Percentiles rank a stretch among this genome's conserved stretches.
Evolutionary conservation across 30 jellyfish, hydroid and myxozoan genomes (phyloP).

Genomic region (Calvadosia cruxmelitensis): DNA sequence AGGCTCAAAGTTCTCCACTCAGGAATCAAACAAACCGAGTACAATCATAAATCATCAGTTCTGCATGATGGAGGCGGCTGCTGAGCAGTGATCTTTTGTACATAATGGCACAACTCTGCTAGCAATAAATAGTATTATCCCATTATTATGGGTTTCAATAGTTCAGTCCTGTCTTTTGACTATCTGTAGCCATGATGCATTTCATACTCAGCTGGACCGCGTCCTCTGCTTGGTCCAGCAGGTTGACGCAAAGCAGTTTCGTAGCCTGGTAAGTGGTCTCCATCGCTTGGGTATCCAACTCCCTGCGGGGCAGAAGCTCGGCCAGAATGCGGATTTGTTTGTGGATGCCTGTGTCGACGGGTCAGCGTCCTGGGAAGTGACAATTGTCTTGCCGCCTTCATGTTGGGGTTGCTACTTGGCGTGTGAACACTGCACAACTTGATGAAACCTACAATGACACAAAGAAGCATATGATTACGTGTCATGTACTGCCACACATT

Average conservation of each 20-base stretch:
- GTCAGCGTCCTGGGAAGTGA: constrained; percentile 78
- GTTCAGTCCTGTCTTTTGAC: too few relatives aligned
- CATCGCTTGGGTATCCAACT: constrained; percentile 14
- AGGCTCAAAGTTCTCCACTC: too few relatives aligned
- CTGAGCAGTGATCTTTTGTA: too few relatives aligned
- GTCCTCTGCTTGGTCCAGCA: not conserved
- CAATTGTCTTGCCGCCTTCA: constrained; percentile 65
- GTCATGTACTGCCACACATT: too few relatives aligned
- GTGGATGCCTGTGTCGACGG: constrained; percentile 29
- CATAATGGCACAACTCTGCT: too few relatives aligned
- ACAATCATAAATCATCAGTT: too few relatives aligned
- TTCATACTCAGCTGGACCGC: not conserved
- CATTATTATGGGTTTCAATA: too few relatives aligned
- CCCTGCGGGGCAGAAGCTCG: constrained; percentile 22
- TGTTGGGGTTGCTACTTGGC: constrained; percentile 91
- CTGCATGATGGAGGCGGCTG: too few relatives aligned
- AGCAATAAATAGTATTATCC: too few relatives aligned
- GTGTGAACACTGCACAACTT: constrained; percentile 93
- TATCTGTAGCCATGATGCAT: not conserved
- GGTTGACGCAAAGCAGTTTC: constrained; percentile 51
- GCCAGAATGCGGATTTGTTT: constrained; percentile 20
- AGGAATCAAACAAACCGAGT: too few relatives aligned
- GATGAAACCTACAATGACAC: constrained; percentile 92
- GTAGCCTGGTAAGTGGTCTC: constrained; percentile 52
- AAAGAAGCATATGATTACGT: too few relatives aligned